phyloP scores from a whole-genome alignment of 2,797 vertebrate species.

The Rhinatrema bivittatum region DNA sequence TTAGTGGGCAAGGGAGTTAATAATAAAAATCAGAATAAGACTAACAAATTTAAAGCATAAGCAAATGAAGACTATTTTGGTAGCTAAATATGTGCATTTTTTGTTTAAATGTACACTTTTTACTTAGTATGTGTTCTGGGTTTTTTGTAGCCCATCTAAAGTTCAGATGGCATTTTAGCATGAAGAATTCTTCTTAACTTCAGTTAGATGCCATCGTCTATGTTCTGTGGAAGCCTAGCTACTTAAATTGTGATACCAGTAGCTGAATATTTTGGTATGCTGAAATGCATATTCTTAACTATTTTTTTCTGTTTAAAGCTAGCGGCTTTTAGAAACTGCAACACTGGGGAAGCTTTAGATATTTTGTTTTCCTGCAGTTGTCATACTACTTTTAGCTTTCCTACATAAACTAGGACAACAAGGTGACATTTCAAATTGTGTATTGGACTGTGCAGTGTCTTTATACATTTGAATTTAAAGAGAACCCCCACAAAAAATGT shows the following conservation, averaged over 20 bases:
- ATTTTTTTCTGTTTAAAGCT: conserved; percentile 27
- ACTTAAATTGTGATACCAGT: conserved; percentile 45
- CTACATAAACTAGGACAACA: no score
- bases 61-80: no score
- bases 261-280: conserved; percentile 39
- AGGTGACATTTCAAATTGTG: conserved; percentile 17
- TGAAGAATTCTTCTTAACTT: conserved; percentile 45
- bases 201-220: conserved; percentile 45
- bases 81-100: no score
- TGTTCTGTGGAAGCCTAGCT: conserved; percentile 36
- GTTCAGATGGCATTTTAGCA: no score
- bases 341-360: conserved; percentile 29
- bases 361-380: conserved; percentile 20
- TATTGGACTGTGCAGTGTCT: no score
- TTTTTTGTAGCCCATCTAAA: conserved; percentile 49
- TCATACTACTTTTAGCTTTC: conserved; percentile 35
- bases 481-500: conserved; percentile 40
- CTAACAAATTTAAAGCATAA: no score
- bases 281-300: conserved; percentile 38
- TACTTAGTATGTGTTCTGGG: conserved; percentile 45
- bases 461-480: conserved; percentile 33
- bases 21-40: no score
- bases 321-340: conserved; percentile 31
- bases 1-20: no score
- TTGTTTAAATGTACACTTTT: no score